Conservation (phyloP, 2,113 vertebrate species). For the Alces alces region DNA sequence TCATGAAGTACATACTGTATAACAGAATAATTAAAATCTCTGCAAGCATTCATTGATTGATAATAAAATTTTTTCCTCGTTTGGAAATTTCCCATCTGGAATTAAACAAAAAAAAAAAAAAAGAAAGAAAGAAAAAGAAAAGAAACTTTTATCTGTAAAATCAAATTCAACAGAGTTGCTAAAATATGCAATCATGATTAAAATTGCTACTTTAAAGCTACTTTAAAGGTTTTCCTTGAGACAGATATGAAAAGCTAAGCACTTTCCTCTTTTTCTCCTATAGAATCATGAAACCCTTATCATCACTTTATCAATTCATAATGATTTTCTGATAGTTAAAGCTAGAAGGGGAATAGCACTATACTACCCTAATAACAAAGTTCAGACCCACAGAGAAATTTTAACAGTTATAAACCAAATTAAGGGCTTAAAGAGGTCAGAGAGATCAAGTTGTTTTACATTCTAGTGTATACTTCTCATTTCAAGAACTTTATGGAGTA, state of each 20-base stretch:
- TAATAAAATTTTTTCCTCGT: neutral
- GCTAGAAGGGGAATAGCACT: neutral
- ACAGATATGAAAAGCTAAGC: neutral
- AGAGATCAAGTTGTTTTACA: neutral
- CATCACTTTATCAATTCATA: slow-evolving; percentile 23
- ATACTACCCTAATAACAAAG: neutral
- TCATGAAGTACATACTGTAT: neutral
- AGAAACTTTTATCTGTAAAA: neutral
- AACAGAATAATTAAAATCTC: neutral
- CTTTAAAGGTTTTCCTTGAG: neutral
- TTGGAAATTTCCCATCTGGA: neutral
- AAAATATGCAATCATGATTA: slow-evolving; percentile 1
- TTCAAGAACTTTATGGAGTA: neutral
- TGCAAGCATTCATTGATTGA: neutral
- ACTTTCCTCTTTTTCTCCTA: neutral
- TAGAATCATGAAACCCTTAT: slow-evolving; percentile 22
- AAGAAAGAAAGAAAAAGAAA: neutral
- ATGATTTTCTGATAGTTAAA: slow-evolving; percentile 32
- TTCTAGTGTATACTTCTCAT: neutral
- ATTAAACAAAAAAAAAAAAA: neutral
- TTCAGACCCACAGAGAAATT: neutral
- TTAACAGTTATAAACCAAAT: slow-evolving; percentile 45
- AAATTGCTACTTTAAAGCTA: neutral
- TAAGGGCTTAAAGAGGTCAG: slow-evolving; percentile 40
- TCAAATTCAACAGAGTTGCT: slow-evolving; percentile 14